phyloP scores from a whole-genome alignment of 2,888 invertebrate genomes.

The Eupithecia centaureata region DNA sequence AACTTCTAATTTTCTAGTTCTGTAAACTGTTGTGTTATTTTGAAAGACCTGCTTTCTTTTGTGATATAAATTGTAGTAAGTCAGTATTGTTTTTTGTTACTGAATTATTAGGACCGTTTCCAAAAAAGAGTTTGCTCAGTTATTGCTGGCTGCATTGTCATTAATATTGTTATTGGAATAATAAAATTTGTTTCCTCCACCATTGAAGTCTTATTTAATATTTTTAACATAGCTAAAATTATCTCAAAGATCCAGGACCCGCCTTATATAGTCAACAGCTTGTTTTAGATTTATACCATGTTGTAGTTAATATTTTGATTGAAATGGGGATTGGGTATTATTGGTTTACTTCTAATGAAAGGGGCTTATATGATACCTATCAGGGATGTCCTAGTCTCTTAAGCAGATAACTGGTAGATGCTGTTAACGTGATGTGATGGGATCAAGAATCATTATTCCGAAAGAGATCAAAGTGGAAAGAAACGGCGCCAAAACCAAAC shows the following conservation, averaged over 20 bases:
- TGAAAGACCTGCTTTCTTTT: neutral
- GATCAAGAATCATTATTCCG: neutral
- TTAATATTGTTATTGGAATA: neutral
- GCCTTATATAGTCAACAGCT: neutral
- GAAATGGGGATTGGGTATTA: too few relatives aligned
- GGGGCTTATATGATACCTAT: too few relatives aligned
- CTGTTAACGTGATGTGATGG: too few relatives aligned
- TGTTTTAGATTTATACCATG: neutral
- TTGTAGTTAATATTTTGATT: neutral
- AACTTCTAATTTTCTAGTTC: neutral
- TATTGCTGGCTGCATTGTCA: neutral
- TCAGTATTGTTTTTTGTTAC: neutral
- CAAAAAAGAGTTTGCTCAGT: neutral
- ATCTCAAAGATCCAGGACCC: neutral
- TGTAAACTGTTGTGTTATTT: neutral
- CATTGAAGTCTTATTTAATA: neutral
- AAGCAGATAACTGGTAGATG: too few relatives aligned
- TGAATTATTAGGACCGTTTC: neutral
- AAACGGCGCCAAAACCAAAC: neutral
- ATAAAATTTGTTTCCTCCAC: neutral
- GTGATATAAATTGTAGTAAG: neutral
- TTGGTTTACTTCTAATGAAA: too few relatives aligned
- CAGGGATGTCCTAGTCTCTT: too few relatives aligned
- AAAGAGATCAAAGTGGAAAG: neutral
- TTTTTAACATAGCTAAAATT: neutral